Conservation (phyloP, 2,797 vertebrate genomes). For the Coilia nasus region DNA sequence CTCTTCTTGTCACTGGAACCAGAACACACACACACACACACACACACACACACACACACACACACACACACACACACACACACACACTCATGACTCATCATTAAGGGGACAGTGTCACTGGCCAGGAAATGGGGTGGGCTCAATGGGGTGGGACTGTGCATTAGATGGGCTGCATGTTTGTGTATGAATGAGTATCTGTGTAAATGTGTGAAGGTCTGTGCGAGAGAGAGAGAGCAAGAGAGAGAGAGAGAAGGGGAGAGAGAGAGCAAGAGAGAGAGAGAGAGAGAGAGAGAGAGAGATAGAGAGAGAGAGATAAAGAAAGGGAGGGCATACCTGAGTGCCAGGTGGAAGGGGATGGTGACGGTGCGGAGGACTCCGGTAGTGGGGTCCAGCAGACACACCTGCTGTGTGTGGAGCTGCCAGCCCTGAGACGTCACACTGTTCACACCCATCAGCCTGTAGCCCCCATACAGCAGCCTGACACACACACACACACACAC, state of each 20-base stretch:
- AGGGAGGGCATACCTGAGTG: slow-evolving; percentile 83
- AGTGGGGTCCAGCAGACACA: slow-evolving; percentile 90
- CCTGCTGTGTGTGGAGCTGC: slow-evolving; percentile 95
- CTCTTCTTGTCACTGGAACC: slow-evolving; percentile 92
- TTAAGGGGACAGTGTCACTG: too few species aligned
- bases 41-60: not conserved
- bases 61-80: not conserved
- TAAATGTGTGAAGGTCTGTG: not conserved
- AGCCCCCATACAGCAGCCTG: slow-evolving; percentile 93
- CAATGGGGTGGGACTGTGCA: not conserved
- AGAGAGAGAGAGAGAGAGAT: too few species aligned
- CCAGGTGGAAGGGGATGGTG: slow-evolving; percentile 93
- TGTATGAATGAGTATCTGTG: not conserved
- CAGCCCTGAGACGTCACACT: slow-evolving; percentile 95
- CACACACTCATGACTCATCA: not conserved
- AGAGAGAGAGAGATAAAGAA: too few species aligned
- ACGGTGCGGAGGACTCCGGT: slow-evolving; percentile 86
- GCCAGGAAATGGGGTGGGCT: too few species aligned
- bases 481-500: slow-evolving; percentile 16
- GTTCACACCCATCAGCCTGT: slow-evolving; percentile 97
- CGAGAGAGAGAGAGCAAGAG: too few species aligned
- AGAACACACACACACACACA: slow-evolving; percentile 11
- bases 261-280: too few species aligned
- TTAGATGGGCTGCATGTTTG: slow-evolving; percentile 7
- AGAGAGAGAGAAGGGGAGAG: too few species aligned